Evolutionary conservation across 2,888 invertebrate genomes (phyloP).

Genomic region (Hedya salicella): DNA sequence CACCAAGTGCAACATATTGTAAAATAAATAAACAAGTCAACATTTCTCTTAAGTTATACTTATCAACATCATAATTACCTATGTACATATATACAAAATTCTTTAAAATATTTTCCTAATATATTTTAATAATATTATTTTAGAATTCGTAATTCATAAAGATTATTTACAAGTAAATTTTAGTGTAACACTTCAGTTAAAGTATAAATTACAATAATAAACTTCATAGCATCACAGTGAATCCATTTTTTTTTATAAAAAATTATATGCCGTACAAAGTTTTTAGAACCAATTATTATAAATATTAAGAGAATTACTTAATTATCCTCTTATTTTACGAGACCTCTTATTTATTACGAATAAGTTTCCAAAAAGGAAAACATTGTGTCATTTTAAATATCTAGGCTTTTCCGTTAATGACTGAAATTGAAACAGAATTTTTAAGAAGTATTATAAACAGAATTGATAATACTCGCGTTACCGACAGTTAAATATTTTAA

Average conservation of each 20-base stretch:
- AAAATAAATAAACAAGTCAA: constrained; percentile 42
- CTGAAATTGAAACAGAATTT: neutral
- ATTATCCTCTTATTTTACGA: constrained; percentile 17
- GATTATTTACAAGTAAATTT: constrained; percentile 48
- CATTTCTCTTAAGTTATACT: constrained; percentile 42
- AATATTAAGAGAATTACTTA: constrained; percentile 6
- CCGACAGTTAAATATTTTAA: neutral
- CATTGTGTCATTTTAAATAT: constrained; percentile 12
- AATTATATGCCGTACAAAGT: constrained; percentile 42
- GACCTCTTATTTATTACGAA: constrained; percentile 22
- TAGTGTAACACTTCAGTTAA: constrained; percentile 49
- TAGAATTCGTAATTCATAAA: constrained; percentile 50
- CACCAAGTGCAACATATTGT: constrained; percentile 22
- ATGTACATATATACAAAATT: constrained; percentile 55
- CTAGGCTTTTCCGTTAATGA: neutral
- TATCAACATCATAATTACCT: constrained; percentile 44
- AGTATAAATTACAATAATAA: constrained; percentile 62
- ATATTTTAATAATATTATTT: constrained; percentile 28
- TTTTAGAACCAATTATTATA: constrained; percentile 32
- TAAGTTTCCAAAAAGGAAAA: constrained; percentile 18
- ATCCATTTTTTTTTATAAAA: constrained; percentile 64
- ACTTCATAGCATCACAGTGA: constrained; percentile 82
- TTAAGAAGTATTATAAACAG: neutral
- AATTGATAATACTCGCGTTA: neutral
- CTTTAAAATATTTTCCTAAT: constrained; percentile 53